These are phyloP conservation scores for Aurelia sp. DNA, from an alignment of 30 jellyfish, hydroid and myxozoan species.

Conservation along the genomic window DNA sequence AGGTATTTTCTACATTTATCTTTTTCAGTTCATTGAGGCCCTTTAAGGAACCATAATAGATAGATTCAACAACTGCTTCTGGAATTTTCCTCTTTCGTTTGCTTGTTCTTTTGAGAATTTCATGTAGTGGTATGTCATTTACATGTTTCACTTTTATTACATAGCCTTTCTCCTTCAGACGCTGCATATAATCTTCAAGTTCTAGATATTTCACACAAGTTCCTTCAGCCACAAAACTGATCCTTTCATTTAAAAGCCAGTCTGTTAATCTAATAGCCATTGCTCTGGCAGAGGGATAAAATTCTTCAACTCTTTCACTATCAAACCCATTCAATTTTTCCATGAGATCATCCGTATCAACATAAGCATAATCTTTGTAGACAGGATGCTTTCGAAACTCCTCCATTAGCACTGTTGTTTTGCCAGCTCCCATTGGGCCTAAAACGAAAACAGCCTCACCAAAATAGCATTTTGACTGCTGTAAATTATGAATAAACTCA, in stretches of 20 bases:
- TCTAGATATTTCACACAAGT: conserved; percentile 94
- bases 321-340: conserved; percentile 90
- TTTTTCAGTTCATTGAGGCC: conserved; percentile 77
- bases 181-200: conserved; percentile 85
- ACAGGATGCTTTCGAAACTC: conserved; percentile 63
- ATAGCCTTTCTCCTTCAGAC: conserved; percentile 81
- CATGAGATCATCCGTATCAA: conserved; percentile 98
- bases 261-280: conserved; percentile 91
- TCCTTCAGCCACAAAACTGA: conserved; percentile 98
- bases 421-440: conserved; percentile 99
- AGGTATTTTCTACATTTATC: conserved; percentile 31
- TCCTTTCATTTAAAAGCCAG: conserved; percentile 88
- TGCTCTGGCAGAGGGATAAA: conserved; percentile 85
- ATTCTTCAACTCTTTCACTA: conserved; percentile 70
- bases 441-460: conserved; percentile 91
- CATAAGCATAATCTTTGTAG: conserved; percentile 84
- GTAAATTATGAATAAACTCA: conserved; percentile 40
- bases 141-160: conserved; percentile 72
- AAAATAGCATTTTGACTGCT: conserved; percentile 29
- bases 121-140: conserved; percentile 62
- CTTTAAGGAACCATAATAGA: conserved; percentile 68
- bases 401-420: conserved; percentile 71
- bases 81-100: conserved; percentile 75
- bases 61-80: conserved; percentile 71
- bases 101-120: conserved; percentile 70